Evolutionary conservation across 2,797 vertebrate genomes (phyloP).

Genomic region (Muscicapa comitata): DNA sequence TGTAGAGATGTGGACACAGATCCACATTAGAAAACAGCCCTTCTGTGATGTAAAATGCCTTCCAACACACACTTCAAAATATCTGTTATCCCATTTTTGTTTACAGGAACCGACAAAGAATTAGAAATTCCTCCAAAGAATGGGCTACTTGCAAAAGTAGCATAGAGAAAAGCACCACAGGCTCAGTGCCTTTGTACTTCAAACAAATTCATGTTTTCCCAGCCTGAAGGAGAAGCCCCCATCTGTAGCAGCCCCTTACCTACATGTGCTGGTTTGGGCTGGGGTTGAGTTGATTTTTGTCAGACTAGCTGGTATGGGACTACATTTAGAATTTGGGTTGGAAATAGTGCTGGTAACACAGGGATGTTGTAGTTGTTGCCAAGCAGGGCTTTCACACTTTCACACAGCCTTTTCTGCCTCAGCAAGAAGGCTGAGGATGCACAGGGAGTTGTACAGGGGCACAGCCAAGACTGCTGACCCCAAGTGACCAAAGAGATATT

Average conservation of each 20-base stretch:
- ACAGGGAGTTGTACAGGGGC: too few species aligned
- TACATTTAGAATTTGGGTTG: not conserved
- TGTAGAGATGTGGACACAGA: not conserved
- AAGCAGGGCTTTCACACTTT: not conserved
- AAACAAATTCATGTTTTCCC: not conserved
- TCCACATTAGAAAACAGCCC: not conserved
- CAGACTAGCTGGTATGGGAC: not conserved
- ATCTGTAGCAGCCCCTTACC: fast-evolving
- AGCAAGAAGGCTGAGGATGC: not conserved
- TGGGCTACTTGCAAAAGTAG: not conserved
- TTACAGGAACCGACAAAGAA: not conserved
- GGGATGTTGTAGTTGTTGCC: too few species aligned
- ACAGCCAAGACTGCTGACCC: not conserved
- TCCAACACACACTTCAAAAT: not conserved
- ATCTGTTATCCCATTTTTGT: not conserved
- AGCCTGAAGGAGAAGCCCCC: not conserved
- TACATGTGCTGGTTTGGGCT: not conserved
- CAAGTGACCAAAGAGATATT: not conserved
- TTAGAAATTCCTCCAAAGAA: not conserved
- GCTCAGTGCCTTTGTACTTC: not conserved
- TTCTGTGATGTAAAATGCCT: not conserved
- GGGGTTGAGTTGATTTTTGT: not conserved
- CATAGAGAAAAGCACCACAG: not conserved
- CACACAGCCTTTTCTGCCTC: not conserved
- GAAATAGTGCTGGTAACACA: not conserved